A percentile compares a stretch with the other conserved stretches of the same genome.
These are phyloP conservation scores for Caranx melampygus DNA, from an alignment of 2,113 vertebrate genomes.

Conservation along the genomic window DNA sequence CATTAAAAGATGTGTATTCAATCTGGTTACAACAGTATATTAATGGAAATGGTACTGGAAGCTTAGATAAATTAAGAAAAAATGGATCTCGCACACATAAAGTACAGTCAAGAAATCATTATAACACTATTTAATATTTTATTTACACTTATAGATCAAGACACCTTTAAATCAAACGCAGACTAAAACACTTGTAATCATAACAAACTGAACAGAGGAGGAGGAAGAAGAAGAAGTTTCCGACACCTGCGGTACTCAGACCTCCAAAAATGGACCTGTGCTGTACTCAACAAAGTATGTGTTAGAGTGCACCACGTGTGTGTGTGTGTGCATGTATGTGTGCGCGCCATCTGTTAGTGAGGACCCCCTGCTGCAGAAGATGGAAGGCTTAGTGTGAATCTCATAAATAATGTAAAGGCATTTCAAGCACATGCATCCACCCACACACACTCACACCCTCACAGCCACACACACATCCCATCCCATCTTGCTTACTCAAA, in stretches of 20 bases:
- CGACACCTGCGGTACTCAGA: slow-evolving; percentile 16
- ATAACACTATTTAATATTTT: too few relatives aligned
- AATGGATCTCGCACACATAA: too few relatives aligned
- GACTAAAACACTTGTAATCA: background rate
- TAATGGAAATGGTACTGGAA: background rate
- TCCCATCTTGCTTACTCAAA: slow-evolving; percentile 37
- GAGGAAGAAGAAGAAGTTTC: slow-evolving; percentile 10
- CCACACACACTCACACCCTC: slow-evolving; percentile 18
- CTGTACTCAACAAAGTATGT: slow-evolving; percentile 19
- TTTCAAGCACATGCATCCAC: slow-evolving; percentile 23
- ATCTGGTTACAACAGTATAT: too few relatives aligned
- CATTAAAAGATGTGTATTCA: too few relatives aligned
- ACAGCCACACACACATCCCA: background rate
- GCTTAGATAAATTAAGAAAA: too few relatives aligned
- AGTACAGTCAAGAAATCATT: too few relatives aligned
- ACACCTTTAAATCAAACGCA: background rate
- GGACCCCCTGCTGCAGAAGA: slow-evolving; percentile 69
- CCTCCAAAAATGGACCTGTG: slow-evolving; percentile 19
- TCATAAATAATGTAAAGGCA: slow-evolving; percentile 76
- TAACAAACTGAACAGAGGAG: background rate
- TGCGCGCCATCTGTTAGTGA: slow-evolving; percentile 73
- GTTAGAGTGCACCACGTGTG: slow-evolving; percentile 26
- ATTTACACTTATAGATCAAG: too few relatives aligned
- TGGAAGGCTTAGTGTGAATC: slow-evolving; percentile 74
- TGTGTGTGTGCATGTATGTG: slow-evolving; percentile 30